Percentiles rank a stretch among this genome's conserved stretches.
phyloP scores from a whole-genome alignment of 2,888 invertebrate species.

The Leptopilina myrica region DNA sequence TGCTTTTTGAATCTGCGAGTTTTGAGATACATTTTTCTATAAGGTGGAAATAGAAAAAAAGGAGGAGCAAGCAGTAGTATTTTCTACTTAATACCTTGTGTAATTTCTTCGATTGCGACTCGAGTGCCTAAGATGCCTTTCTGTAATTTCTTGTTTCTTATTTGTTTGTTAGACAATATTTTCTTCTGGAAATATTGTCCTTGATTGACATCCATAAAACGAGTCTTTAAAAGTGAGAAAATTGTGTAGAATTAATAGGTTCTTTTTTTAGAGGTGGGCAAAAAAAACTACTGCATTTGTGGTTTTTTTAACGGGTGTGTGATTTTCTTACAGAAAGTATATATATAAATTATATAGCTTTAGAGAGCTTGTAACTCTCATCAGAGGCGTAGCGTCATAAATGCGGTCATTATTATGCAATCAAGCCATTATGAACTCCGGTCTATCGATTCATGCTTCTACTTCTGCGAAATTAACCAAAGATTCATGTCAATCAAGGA shows the following conservation, averaged over 20 bases:
- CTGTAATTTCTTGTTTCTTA: conserved; percentile 13
- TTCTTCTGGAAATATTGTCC: neutral
- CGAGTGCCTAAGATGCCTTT: neutral
- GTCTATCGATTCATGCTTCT: conserved; percentile 53
- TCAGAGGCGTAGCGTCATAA: conserved; percentile 44
- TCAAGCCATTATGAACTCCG: conserved; percentile 60
- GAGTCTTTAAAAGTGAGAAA: conserved; percentile 4
- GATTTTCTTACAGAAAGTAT: neutral
- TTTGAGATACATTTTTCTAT: too few species aligned
- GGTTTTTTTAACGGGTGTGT: neutral
- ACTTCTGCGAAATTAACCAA: conserved; percentile 54
- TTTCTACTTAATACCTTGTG: neutral
- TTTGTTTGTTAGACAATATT: neutral
- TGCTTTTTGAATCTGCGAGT: too few species aligned
- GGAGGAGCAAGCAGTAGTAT: too few species aligned
- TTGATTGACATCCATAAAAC: neutral
- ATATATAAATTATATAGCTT: neutral
- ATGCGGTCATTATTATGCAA: conserved; percentile 63
- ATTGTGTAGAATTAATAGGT: neutral
- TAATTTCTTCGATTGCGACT: conserved; percentile 16
- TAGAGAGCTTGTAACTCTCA: neutral
- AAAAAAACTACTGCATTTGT: neutral
- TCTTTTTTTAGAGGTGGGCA: neutral
- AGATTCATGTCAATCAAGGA: too few species aligned
- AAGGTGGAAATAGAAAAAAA: too few species aligned